Percentiles rank a stretch among this genome's conserved stretches.
phyloP scores from a whole-genome alignment of 2,113 vertebrate genomes.

The Apistogramma diplotaenia region DNA sequence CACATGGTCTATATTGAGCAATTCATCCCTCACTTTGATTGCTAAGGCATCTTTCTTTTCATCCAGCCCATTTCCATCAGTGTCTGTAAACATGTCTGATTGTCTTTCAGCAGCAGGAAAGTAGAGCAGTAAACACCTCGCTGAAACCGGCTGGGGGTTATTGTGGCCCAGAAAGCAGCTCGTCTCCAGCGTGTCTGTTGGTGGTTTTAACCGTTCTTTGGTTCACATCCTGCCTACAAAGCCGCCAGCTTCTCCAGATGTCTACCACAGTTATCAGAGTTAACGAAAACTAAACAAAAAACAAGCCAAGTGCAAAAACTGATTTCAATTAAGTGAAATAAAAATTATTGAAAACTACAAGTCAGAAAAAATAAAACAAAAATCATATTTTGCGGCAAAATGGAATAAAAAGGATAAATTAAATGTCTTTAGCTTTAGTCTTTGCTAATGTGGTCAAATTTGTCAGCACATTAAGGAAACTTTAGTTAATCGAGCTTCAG shows the following conservation, averaged over 20 bases:
- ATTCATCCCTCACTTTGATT: neutral
- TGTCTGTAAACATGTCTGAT: neutral
- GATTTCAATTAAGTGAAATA: neutral
- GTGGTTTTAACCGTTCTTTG: conserved; percentile 16
- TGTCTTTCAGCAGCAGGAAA: neutral
- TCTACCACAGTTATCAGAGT: neutral
- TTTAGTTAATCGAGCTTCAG: neutral
- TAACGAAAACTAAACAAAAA: neutral
- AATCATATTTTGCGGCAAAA: neutral
- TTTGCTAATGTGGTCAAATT: neutral
- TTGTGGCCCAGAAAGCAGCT: neutral
- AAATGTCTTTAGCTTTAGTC: neutral
- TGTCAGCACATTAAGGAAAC: neutral
- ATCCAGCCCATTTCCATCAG: neutral
- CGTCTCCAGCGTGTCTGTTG: neutral
- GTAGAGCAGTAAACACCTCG: neutral
- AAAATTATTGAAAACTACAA: neutral
- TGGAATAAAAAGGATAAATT: neutral
- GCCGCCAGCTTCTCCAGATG: neutral
- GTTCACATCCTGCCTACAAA: conserved; percentile 28
- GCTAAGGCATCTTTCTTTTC: neutral
- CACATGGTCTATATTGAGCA: neutral
- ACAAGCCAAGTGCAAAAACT: neutral
- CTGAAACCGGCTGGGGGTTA: neutral
- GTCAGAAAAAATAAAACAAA: neutral